phyloP scores from a whole-genome alignment of 64 coral and sea anemone genomes.

The Cladopsammia gracilis region DNA sequence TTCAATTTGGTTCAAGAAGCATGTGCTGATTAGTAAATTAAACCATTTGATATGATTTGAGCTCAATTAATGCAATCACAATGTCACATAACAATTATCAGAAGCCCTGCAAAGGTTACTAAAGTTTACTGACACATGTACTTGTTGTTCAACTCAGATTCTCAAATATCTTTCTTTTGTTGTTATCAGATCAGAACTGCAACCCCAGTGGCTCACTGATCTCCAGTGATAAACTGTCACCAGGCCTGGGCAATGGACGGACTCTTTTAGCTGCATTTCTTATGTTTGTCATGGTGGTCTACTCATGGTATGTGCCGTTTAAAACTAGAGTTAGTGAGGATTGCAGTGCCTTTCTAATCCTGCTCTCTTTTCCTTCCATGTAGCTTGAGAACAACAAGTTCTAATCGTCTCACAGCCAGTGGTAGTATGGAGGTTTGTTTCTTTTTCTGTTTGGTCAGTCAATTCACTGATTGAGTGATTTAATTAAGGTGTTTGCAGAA shows the following conservation, averaged over 20 bases:
- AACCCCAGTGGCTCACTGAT: constrained; percentile 76
- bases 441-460: neutral
- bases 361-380: neutral
- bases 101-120: no score
- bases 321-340: neutral
- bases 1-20: no score
- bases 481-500: no score
- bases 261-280: constrained; percentile 87
- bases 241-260: constrained; percentile 78
- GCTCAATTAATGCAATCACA: no score
- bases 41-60: no score
- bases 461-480: neutral
- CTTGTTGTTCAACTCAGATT: neutral
- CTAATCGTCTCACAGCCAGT: constrained; percentile 25
- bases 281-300: constrained; percentile 97
- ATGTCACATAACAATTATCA: no score
- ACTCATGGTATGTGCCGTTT: constrained; percentile 81
- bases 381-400: constrained; percentile 18
- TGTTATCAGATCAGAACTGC: constrained; percentile 66
- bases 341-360: neutral
- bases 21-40: no score
- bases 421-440: constrained; percentile 50
- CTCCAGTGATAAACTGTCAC: constrained; percentile 36
- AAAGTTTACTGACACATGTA: neutral
- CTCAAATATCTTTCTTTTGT: neutral